Percentiles rank a stretch among this genome's conserved stretches.
Evolutionary conservation across 92 coral and sea anemone species (phyloP).

Genomic region (Pocillopora meandrina): DNA sequence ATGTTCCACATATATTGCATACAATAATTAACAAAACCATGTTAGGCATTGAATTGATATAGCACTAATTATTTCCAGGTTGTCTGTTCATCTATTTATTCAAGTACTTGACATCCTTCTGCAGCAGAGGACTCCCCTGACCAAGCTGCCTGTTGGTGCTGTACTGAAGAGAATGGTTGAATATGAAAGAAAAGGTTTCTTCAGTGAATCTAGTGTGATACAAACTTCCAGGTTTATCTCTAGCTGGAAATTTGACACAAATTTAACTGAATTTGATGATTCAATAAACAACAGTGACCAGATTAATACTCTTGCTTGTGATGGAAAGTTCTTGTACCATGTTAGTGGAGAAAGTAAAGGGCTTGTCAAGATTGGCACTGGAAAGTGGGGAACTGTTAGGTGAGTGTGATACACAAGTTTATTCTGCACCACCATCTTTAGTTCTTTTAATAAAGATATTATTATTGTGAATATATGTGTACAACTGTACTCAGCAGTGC

Average conservation of each 20-base stretch:
- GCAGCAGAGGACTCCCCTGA: slow-evolving; percentile 54
- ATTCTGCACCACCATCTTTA: background rate
- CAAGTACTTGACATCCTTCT: slow-evolving; percentile 73
- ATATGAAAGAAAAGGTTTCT: slow-evolving; percentile 68
- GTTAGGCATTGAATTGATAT: background rate
- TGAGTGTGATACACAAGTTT: slow-evolving; percentile 6
- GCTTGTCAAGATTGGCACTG: slow-evolving; percentile 88
- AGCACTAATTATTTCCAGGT: slow-evolving; percentile 44
- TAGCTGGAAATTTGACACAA: slow-evolving; percentile 69
- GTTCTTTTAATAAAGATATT: background rate
- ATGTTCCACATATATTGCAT: too few relatives aligned
- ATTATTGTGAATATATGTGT: too few relatives aligned
- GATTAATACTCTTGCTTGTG: slow-evolving; percentile 72
- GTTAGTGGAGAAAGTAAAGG: slow-evolving; percentile 65
- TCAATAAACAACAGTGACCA: slow-evolving; percentile 37
- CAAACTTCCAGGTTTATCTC: slow-evolving; percentile 72
- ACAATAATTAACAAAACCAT: too few relatives aligned
- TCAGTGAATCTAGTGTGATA: slow-evolving; percentile 59
- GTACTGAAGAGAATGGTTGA: slow-evolving; percentile 64
- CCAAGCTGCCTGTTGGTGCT: slow-evolving; percentile 53
- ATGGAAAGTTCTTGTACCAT: slow-evolving; percentile 85
- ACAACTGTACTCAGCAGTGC: too few relatives aligned
- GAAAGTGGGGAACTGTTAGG: slow-evolving; percentile 86
- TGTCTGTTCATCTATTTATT: slow-evolving; percentile 80
- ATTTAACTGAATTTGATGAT: slow-evolving; percentile 34